Base-by-base conservation (phyloP, 2,888 invertebrate genomes). In the Troilus luridus region DNA sequence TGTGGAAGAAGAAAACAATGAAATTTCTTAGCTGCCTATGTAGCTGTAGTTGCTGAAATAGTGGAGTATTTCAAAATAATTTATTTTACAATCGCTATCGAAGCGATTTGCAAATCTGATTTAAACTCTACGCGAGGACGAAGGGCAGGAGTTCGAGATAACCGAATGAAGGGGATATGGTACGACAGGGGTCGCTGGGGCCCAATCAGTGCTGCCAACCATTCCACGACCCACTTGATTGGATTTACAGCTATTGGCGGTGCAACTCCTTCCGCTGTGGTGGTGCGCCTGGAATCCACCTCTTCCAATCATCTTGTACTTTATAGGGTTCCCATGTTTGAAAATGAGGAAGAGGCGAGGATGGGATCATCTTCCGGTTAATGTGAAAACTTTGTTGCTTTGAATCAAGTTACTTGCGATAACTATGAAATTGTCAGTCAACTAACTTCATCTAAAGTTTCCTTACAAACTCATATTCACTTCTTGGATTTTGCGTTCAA, bases 181-280 rank as follows among this genome's bases (percentile, higher is more conserved):
- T 77, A 2, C 72, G 72, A 77, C 72, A 77, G 72, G 72, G 72
- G 72, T 77, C 72, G 72, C 72, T 77, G 72, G 27, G 72, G 17
- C 21, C 85, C 85, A 85, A 85, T 85, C 85, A 85, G 56, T 54
- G 85, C 85, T 85, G 19, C 85, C 85, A 56, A 54, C 85, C 56
- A 85, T 58, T 58, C 85, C 85, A 85, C 85, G 54, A 11, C 85
- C 56, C 58, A 21, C 56, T 85, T 85, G 85, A 85, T 85, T 85
- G 85, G 85, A 85, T 85, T 85, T 85, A 85, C 56, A 85, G 85
- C 85, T 85, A 85, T 85, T 85, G 85, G 85, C 11, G 56, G 21
- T 56, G 81, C 41, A 56, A 56, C 56, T 85, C 54, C 85, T 85
- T 58, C 56, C 12, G 85, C 21, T 56, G n/a, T 54, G n/a, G 85